Evolutionary conservation across 2,888 invertebrate species (phyloP).

Genomic region (Panopea generosa): DNA sequence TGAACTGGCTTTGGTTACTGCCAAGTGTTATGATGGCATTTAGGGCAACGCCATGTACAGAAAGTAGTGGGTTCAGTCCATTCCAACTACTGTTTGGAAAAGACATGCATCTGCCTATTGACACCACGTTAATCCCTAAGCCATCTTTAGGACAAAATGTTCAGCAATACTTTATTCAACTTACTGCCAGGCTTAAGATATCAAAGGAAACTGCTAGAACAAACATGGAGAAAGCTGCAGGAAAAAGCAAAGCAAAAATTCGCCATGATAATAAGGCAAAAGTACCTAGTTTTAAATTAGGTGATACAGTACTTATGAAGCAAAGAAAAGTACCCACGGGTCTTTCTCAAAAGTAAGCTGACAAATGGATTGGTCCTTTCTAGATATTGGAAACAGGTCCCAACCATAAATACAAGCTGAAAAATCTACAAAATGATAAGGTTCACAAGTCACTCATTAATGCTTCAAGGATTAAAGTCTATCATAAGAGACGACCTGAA

Average conservation of each 20-base stretch:
- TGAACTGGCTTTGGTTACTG: slow-evolving; percentile 25
- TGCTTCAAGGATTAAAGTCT: slow-evolving; percentile 21
- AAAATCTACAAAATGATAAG: slow-evolving; percentile 2
- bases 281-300: not conserved
- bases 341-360: slow-evolving; percentile 11
- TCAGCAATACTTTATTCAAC: slow-evolving; percentile 9
- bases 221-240: not conserved
- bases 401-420: slow-evolving; percentile 26
- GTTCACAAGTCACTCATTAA: not conserved
- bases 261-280: not conserved
- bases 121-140: slow-evolving; percentile 32
- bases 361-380: slow-evolving; percentile 22
- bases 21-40: slow-evolving; percentile 61
- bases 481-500: slow-evolving; percentile 1
- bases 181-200: not conserved
- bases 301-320: not conserved
- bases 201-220: not conserved
- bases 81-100: slow-evolving; percentile 51
- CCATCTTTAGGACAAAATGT: not conserved
- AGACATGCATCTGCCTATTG: slow-evolving; percentile 34
- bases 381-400: slow-evolving; percentile 20
- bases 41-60: slow-evolving; percentile 48
- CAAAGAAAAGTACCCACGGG: not conserved
- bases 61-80: slow-evolving; percentile 43
- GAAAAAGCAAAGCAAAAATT: not conserved